Percentiles rank a stretch among this genome's conserved stretches.
phyloP scores from a whole-genome alignment of 2,888 invertebrate genomes.

The Oasisia sp. region DNA sequence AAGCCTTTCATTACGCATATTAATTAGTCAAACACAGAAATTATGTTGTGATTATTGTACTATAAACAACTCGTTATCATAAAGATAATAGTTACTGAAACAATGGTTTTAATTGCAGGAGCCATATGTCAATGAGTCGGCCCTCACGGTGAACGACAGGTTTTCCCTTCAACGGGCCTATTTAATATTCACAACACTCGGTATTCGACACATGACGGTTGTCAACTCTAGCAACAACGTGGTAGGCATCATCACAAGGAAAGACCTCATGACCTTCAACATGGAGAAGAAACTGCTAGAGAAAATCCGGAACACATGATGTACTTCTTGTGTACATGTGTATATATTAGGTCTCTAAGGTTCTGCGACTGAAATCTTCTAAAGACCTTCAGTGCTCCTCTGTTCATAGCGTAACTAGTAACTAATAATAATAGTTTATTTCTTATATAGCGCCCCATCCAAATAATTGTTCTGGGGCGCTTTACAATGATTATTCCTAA shows the following conservation, averaged over 20 bases:
- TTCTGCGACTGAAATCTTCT: not conserved
- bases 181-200: conserved; percentile 65
- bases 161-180: conserved; percentile 66
- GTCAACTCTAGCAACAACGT: conserved; percentile 61
- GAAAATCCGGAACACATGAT: not conserved
- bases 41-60: no score
- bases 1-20: no score
- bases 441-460: no score
- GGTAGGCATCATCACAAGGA: conserved; percentile 66
- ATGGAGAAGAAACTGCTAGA: conserved; percentile 56
- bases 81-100: no score
- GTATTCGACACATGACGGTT: conserved; percentile 66
- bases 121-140: conserved; percentile 66
- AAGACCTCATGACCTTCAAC: conserved; percentile 66
- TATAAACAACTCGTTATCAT: no score
- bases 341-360: not conserved
- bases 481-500: no score
- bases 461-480: no score
- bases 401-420: not conserved
- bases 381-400: not conserved
- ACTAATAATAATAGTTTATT: no score
- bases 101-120: conserved; percentile 45
- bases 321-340: not conserved
- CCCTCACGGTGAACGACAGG: conserved; percentile 59
- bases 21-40: no score